These are phyloP conservation scores for Eleginops maclovinus DNA, from an alignment of 2,113 vertebrate species.

Conservation along the genomic window DNA sequence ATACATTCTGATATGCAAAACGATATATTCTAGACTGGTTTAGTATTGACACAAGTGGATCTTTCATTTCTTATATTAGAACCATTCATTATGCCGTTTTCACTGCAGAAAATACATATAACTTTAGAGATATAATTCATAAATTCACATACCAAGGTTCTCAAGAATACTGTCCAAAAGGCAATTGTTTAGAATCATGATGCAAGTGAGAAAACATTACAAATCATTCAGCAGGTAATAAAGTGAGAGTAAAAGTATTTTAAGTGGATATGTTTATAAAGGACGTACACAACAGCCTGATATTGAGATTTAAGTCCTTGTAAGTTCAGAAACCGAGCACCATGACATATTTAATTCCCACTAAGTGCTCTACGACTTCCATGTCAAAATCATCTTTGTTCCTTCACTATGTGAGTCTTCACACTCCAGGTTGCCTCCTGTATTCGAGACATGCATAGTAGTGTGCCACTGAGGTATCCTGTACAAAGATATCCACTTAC, in stretches of 20 bases:
- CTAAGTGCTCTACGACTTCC: conserved; percentile 50
- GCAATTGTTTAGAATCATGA: conserved; percentile 62
- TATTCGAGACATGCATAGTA: conserved; percentile 62
- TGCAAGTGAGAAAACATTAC: conserved; percentile 54
- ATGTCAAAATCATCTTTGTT: conserved; percentile 5
- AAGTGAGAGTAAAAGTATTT: conserved; percentile 59
- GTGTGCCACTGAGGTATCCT: conserved; percentile 67
- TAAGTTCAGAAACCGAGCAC: conserved; percentile 23
- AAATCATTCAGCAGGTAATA: conserved; percentile 71
- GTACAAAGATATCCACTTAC: conserved; percentile 55
- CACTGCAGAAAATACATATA: conserved; percentile 33
- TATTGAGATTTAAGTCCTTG: conserved; percentile 23
- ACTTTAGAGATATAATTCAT: conserved; percentile 52
- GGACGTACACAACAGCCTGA: conserved; percentile 29
- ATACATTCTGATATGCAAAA: conserved; percentile 58
- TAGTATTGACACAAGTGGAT: conserved; percentile 44
- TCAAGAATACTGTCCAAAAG: conserved; percentile 63
- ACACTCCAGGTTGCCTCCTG: conserved; percentile 36
- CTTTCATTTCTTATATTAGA: conserved; percentile 56
- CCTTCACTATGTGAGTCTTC: conserved; percentile 34
- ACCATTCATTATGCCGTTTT: conserved; percentile 39
- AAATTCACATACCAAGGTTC: conserved; percentile 62
- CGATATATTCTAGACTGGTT: conserved; percentile 44
- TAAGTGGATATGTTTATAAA: conserved; percentile 58
- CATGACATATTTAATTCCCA: conserved; percentile 17